Base-by-base conservation (phyloP, 2,113 vertebrate species). In the Butorides virescens region DNA sequence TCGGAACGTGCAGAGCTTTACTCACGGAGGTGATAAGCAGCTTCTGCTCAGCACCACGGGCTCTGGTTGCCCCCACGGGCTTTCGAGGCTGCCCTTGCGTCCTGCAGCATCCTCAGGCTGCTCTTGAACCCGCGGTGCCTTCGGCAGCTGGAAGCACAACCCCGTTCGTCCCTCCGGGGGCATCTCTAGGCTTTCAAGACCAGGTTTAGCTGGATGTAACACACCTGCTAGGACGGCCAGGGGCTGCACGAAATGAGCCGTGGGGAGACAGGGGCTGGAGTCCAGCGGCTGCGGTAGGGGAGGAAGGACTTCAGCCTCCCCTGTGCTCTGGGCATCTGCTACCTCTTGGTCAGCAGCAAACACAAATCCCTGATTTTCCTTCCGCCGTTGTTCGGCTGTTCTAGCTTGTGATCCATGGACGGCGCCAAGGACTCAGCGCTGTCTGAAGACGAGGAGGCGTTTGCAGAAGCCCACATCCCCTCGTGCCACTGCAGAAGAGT, bases 101-200 rank as follows among this genome's bases (percentile, higher is more conserved):
- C 21, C 70, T 44, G 25, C 34, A 70, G 49, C 4, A 19, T 30
- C 55, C 66, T 22, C 80, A 73, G 84, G 34, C 72, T 73, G 80
- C 67, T 85, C 61, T 70, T 56, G 65, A n/a, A 20, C 61, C 23
- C 46, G 27, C 50, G 32, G 55, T 29, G 46, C 59, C 36, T n/a
- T 77, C 65, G 37, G 61, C 0, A 30, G 47, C 62, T 46, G 62
- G 49, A 37, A 50, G 5, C 52, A 30, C 19, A 11, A 6, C 3
- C 61, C 2, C 2, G 4, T 21, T 29, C 8, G 6, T 19, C 17
- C 58, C 5, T 0, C 7, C 0, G 4, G 63, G 20, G 30, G 16
- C 8, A 13, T 23, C 56, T 10, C 1, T 13, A 46, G 46, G 25
- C 26, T 78, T 49, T 71, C 10, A 14, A 5, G 9, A 12, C 34